Evolutionary conservation across 2,888 invertebrate genomes (phyloP), one percentile per base, ranked within the genome.

Genomic region (Argyresthia albistria): DNA sequence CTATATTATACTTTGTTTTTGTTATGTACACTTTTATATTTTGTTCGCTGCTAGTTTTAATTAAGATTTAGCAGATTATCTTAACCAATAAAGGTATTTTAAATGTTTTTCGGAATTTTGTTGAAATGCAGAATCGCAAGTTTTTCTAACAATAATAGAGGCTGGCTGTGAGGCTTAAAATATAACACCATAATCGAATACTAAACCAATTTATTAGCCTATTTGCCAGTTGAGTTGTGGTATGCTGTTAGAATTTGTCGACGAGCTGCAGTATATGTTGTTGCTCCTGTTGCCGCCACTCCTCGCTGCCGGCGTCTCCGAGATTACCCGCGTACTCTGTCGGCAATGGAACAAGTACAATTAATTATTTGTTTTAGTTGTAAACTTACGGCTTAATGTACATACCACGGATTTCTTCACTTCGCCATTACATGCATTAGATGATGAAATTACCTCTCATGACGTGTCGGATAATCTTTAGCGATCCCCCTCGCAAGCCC

Each of bases 281-380:
- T 67, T 97, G 96, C 69, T 97, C 97, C 62, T 94, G 93, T 70
- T 95, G 94, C 61, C 94, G 91, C 91, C 95, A 95, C 63, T 95
- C 93, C 46, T 91, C 89, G 67, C 95, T 95, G 52, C 95, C 96
- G 35, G 93, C 94, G 67, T 97, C 97, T 0, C 97, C 98, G 59
- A 98, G 90, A 86, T 98, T 98, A 11, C 97, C 97, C 35, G 97
- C 97, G 75, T 97, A 98, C 80, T 98, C 97, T 95, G 80, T 14
- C 71, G n/a, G 39, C 25, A 25, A 25, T 6, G 6, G 6, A 25
- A 25, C 6, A 4, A 25, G 2, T 25, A 25, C 25, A 25, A 25
- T 25, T 25, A 25, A 25, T n/a, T 25, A 25, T 25, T 25, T 25
- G 2, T 25, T 25, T 2, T 4, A 2, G 2, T 25, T 25, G 25